phyloP scores from a whole-genome alignment of 2,797 vertebrate genomes.

The Apogon hyalosoma region DNA sequence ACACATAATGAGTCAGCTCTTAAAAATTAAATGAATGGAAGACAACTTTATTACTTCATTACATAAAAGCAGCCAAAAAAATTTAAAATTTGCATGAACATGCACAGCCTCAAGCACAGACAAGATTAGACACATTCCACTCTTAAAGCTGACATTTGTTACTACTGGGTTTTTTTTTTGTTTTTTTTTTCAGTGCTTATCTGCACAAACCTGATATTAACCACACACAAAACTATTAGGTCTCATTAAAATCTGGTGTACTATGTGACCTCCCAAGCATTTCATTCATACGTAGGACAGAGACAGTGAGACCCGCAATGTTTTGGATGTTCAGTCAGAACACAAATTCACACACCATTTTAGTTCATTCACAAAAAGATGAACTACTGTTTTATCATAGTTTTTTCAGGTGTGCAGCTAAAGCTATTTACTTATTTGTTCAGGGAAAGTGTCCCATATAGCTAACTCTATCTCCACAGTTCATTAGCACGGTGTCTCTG shows the following conservation, averaged over 20 bases:
- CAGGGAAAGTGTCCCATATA: too few species aligned
- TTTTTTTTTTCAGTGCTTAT: neutral
- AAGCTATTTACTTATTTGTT: too few species aligned
- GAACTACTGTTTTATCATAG: too few species aligned
- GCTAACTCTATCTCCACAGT: too few species aligned
- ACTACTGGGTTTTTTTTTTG: too few species aligned
- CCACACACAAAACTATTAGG: conserved; percentile 18
- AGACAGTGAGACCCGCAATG: neutral
- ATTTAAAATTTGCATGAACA: conserved; percentile 4
- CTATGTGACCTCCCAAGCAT: neutral
- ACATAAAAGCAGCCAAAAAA: conserved; percentile 11
- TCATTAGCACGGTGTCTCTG: too few species aligned
- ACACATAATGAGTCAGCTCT: conserved; percentile 32
- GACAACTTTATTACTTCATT: conserved; percentile 15
- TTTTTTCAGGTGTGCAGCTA: too few species aligned
- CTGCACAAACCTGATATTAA: conserved; percentile 38
- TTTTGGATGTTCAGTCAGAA: neutral
- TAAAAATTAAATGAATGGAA: conserved; percentile 14
- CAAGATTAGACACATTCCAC: conserved; percentile 52
- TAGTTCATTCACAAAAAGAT: too few species aligned
- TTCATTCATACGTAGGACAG: conserved; percentile 40
- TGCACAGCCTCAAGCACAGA: conserved; percentile 30
- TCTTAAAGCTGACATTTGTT: conserved; percentile 23
- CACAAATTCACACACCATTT: neutral
- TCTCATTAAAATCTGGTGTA: conserved; percentile 28